phyloP scores from a whole-genome alignment of 2,113 vertebrate species.

The Tichodroma muraria region DNA sequence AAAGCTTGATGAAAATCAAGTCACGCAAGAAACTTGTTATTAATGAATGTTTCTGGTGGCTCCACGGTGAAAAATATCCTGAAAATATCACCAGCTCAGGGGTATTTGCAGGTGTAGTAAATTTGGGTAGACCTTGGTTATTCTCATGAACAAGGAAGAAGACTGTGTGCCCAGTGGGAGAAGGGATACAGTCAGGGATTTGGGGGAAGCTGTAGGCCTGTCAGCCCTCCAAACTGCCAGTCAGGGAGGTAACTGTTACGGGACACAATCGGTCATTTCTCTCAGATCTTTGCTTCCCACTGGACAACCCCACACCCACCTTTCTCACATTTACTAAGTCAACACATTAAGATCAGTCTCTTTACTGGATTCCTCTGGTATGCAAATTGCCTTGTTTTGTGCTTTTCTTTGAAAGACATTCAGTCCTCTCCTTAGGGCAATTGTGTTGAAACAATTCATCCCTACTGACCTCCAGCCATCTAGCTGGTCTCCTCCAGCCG shows the following conservation, averaged over 20 bases:
- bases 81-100: background rate
- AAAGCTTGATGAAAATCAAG: background rate
- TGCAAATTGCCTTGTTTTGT: background rate
- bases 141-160: background rate
- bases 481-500: background rate
- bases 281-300: background rate
- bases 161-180: background rate
- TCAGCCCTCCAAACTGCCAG: background rate
- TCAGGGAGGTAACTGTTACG: background rate
- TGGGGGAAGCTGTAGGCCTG: background rate
- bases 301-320: fast-evolving
- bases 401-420: background rate
- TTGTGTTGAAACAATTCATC: background rate
- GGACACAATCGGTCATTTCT: background rate
- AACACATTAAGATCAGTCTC: background rate
- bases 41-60: background rate
- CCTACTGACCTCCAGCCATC: background rate
- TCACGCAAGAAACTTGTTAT: background rate
- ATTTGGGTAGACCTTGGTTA: background rate
- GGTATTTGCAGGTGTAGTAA: background rate
- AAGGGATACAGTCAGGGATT: background rate
- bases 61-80: background rate
- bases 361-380: background rate
- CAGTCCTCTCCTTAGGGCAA: background rate
- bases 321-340: background rate